Percentiles rank a stretch among this genome's conserved stretches.
Evolutionary conservation across 2,888 invertebrate genomes (phyloP).

Genomic region (Hemaris fuciformis): DNA sequence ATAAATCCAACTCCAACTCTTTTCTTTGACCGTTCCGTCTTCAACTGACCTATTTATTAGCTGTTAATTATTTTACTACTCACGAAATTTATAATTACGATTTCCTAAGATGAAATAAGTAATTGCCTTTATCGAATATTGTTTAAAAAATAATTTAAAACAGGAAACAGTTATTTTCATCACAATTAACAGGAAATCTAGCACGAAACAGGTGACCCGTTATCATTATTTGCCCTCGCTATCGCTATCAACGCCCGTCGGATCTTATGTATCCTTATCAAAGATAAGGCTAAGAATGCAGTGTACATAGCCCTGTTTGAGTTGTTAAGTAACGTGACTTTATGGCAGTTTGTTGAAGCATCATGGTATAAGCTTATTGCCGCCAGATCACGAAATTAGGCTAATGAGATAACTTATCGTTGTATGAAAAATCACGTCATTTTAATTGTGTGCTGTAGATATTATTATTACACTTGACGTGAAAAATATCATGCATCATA

Average conservation of each 20-base stretch:
- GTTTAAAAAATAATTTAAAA: neutral
- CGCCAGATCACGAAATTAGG: slow-evolving; percentile 5
- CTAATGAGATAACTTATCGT: neutral
- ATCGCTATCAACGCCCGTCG: slow-evolving; percentile 22
- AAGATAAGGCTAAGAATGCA: slow-evolving; percentile 18
- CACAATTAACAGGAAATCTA: slow-evolving; percentile 10
- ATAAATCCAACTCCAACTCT: too few relatives aligned
- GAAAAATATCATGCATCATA: too few relatives aligned
- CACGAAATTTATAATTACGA: too few relatives aligned
- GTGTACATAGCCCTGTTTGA: slow-evolving; percentile 13
- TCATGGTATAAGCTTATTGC: slow-evolving; percentile 9
- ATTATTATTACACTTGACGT: neutral
- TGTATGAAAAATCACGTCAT: slow-evolving; percentile 1
- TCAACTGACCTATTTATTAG: too few relatives aligned
- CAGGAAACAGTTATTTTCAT: neutral
- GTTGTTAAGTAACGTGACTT: slow-evolving; percentile 11
- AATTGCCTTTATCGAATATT: too few relatives aligned
- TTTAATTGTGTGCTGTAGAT: neutral
- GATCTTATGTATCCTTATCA: slow-evolving; percentile 17
- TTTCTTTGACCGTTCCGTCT: too few relatives aligned
- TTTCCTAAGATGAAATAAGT: too few relatives aligned
- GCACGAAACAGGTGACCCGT: neutral
- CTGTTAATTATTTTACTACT: too few relatives aligned
- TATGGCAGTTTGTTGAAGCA: slow-evolving; percentile 11
- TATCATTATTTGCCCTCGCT: slow-evolving; percentile 17